phyloP scores from a whole-genome alignment of 2,888 invertebrate genomes.

The Eupithecia inturbata region DNA sequence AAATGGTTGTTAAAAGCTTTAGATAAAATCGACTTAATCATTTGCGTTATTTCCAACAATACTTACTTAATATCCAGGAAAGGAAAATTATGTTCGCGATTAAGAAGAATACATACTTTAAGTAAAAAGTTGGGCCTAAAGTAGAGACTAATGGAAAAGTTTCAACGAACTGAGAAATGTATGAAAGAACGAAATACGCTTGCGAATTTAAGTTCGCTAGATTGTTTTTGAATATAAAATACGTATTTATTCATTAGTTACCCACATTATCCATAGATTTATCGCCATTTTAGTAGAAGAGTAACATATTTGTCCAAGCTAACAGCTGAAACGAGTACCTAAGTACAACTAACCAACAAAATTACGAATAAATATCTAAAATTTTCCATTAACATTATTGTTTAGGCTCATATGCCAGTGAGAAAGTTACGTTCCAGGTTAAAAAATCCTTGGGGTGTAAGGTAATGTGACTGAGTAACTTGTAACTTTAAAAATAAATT shows the following conservation, averaged over 20 bases:
- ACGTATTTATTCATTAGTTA: constrained; percentile 15
- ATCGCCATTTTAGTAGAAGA: too few relatives aligned
- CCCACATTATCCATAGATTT: not conserved
- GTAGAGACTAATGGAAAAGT: constrained; percentile 70
- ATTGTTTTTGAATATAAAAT: constrained; percentile 63
- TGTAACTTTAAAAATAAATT: too few relatives aligned
- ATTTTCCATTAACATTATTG: too few relatives aligned
- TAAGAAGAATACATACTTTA: constrained; percentile 65
- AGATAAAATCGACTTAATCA: constrained; percentile 52
- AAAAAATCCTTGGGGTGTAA: not conserved
- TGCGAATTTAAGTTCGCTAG: constrained; percentile 53
- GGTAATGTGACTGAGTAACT: too few relatives aligned
- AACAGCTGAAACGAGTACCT: not conserved
- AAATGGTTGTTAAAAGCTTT: constrained; percentile 46
- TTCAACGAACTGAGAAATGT: constrained; percentile 56
- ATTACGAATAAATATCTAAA: not conserved
- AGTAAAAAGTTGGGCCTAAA: constrained; percentile 66
- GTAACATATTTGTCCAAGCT: too few relatives aligned
- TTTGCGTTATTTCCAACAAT: constrained; percentile 55
- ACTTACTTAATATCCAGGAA: constrained; percentile 52
- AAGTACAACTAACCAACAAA: not conserved
- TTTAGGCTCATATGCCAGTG: not conserved
- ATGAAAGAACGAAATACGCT: constrained; percentile 59
- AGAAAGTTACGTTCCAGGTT: not conserved
- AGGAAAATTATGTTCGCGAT: constrained; percentile 67